Percentiles rank a stretch among this genome's conserved stretches.
phyloP scores from a whole-genome alignment of 2,888 invertebrate species.

The Callyntrura guangdongensis region DNA sequence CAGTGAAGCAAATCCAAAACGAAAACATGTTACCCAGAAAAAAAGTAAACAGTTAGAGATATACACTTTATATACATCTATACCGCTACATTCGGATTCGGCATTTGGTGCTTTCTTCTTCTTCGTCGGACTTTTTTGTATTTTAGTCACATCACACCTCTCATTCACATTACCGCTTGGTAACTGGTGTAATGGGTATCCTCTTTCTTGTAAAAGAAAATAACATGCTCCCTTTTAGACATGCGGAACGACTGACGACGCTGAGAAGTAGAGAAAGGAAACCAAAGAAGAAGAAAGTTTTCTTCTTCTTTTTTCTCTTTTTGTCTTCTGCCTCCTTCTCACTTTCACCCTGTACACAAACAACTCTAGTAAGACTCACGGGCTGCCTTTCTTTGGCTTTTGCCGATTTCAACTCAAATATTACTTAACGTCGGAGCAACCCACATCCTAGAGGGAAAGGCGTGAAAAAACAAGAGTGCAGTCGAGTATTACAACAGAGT shows the following conservation, averaged over 20 bases:
- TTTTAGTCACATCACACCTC: constrained; percentile 80
- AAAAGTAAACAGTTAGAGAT: constrained; percentile 5
- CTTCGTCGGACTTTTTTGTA: constrained; percentile 38
- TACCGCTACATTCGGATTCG: constrained; percentile 53
- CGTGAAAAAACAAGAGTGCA: constrained; percentile 32
- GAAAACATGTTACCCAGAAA: constrained; percentile 58
- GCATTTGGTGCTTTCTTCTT: constrained; percentile 18
- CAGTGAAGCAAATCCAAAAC: constrained; percentile 63
- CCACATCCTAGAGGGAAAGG: neutral
- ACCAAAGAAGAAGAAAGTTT: constrained; percentile 4
- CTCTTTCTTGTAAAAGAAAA: constrained; percentile 26
- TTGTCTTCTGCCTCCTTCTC: neutral
- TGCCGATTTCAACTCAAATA: neutral
- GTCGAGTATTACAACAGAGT: neutral
- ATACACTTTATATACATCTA: neutral
- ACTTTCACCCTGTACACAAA: neutral
- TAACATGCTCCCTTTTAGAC: neutral
- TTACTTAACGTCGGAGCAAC: too few species aligned
- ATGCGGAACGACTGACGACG: neutral
- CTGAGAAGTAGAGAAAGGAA: neutral
- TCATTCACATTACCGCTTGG: constrained; percentile 66
- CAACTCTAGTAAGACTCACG: neutral
- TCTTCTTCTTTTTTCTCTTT: constrained; percentile 5
- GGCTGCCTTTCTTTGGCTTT: neutral
- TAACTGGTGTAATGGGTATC: constrained; percentile 73